A percentile compares a stretch with the other conserved stretches of the same genome.
Conservation (phyloP, 2,888 invertebrate genomes). For the Laspeyria flexula region DNA sequence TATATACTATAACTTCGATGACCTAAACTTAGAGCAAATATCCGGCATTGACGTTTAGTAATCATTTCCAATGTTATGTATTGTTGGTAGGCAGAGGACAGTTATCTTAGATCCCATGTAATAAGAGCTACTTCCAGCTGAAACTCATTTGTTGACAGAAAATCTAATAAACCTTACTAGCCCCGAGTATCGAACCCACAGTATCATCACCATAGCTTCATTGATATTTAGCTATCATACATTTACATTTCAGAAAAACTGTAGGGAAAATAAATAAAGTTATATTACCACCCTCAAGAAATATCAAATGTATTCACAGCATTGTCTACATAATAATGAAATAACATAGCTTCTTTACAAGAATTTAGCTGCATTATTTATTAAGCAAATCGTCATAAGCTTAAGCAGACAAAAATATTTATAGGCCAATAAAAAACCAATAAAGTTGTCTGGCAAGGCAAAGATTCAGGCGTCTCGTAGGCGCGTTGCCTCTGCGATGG, state of each 20-base stretch:
- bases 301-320: background rate
- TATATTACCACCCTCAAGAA: background rate
- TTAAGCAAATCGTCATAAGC: conserved; percentile 26
- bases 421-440: conserved; percentile 44
- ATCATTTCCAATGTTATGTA: too few relatives aligned
- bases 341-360: background rate
- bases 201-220: too few relatives aligned
- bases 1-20: background rate
- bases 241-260: too few relatives aligned
- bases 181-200: too few relatives aligned
- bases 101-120: too few relatives aligned
- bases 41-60: background rate
- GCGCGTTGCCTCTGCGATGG: conserved; percentile 49
- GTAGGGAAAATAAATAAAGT: too few relatives aligned
- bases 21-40: background rate
- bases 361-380: background rate
- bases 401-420: conserved; percentile 25
- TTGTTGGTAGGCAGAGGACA: too few relatives aligned
- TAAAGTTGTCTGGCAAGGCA: conserved; percentile 42
- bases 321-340: background rate
- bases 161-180: too few relatives aligned
- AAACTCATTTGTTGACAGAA: too few relatives aligned
- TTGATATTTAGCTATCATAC: too few relatives aligned
- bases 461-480: conserved; percentile 55
- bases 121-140: too few relatives aligned